Conservation (phyloP, 2,113 vertebrate species). For the Chlamydotis undulata region DNA sequence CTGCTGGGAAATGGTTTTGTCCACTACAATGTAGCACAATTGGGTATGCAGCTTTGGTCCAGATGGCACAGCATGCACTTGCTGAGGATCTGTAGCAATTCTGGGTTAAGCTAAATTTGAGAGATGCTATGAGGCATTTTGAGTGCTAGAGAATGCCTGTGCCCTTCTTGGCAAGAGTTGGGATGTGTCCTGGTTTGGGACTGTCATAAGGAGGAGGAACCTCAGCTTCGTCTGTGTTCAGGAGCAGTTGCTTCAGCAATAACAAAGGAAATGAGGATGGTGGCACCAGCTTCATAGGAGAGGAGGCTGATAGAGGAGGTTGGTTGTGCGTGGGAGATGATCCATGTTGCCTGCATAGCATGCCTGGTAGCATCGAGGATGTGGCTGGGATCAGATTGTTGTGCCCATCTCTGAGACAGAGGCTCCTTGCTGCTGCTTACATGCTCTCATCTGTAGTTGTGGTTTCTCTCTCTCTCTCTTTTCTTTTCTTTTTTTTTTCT, state of each 20-base stretch:
- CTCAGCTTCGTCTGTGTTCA: background rate
- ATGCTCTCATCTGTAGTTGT: background rate
- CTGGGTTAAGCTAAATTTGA: background rate
- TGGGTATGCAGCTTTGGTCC: background rate
- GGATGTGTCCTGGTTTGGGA: background rate
- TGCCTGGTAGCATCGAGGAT: background rate
- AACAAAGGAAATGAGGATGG: background rate
- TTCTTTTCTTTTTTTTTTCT: no score
- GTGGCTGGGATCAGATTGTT: background rate
- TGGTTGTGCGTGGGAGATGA: background rate
- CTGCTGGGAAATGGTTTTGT: background rate
- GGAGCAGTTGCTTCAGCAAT: background rate
- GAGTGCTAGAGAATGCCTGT: background rate
- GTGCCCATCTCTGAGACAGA: background rate
- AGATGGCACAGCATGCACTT: background rate
- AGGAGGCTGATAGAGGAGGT: background rate
- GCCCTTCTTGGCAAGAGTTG: background rate
- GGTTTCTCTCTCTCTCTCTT: background rate
- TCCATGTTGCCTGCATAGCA: background rate
- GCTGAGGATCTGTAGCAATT: background rate
- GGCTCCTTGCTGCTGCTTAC: background rate
- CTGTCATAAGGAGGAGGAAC: background rate
- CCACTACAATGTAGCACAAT: fast-evolving
- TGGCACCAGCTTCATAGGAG: background rate
- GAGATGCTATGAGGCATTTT: background rate